Base-by-base conservation (phyloP, 1,140 invertebrate genomes). In the Harpegnathos saltator region DNA sequence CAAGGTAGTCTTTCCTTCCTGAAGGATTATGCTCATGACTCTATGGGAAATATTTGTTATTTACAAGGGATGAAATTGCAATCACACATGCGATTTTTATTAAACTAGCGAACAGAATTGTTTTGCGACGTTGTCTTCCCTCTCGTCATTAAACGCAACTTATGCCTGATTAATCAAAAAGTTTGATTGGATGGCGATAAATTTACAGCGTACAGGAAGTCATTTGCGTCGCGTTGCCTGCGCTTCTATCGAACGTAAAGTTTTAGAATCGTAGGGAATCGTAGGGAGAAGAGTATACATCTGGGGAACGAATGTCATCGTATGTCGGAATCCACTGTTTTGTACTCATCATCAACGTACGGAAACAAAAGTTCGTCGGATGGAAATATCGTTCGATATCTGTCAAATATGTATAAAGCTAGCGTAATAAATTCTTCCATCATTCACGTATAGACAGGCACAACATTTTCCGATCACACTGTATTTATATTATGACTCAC, bases 391-490 rank as follows among this genome's bases (percentile, higher is more conserved):
- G 52, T 78, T 69, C 50, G 63, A 56, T 78, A 58, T 3, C 63
- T 58, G 75, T 78, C 75, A 78, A 69, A 69, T 54, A n/a, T n/a
- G n/a, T n/a, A 54, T 78, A 78, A 78, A 78, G 15, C 74, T 68
- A 26, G 50, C 63, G 75, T 66, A 78, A 78, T 50, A 58, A 78
- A 68, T 24, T 52, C 4, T 75, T 33, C 44, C 44, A 19, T 11
- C 26, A 33, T 33, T 24, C n/a, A 26, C 17, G 22, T 68, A 58
- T 29, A 58, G 29, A 3, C 48, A 24, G 12, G 33, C 56, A 26
- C 29, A 26, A 69, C 56, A 58, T 44, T 56, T 7, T 17, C n/a
- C 44, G 9, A 12, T 12, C 17, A 54, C 3, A 24, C 24, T 78
- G 24, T 9, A 33, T 77, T 48, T 14, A 4, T n/a, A 22, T 58